Conservation (phyloP, 1,140 invertebrate species). For the Brachionus plicatilis region DNA sequence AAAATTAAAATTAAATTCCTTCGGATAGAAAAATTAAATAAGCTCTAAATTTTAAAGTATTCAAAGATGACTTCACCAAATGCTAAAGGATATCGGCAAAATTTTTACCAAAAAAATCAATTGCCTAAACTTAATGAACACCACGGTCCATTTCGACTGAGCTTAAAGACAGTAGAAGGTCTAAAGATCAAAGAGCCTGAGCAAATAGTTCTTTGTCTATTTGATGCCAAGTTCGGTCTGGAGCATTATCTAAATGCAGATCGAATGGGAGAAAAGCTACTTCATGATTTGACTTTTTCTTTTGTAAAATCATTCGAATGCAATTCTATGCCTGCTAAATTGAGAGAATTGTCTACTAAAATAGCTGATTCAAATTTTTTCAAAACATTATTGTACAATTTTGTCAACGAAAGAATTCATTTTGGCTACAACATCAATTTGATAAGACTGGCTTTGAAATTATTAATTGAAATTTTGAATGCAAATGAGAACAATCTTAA, state of each 20-base stretch:
- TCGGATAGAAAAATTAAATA: too few species aligned
- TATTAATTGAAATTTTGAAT: background rate
- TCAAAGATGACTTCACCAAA: too few species aligned
- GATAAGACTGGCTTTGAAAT: background rate
- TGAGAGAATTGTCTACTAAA: background rate
- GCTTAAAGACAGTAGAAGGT: background rate
- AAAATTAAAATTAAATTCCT: too few species aligned
- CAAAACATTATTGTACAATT: background rate
- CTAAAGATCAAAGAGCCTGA: background rate
- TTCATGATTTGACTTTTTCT: background rate
- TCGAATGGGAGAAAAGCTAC: background rate
- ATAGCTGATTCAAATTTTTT: background rate
- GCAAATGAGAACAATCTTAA: background rate
- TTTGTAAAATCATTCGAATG: background rate
- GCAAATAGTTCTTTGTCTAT: background rate
- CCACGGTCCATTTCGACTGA: background rate
- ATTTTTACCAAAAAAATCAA: background rate
- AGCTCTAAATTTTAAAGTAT: too few species aligned
- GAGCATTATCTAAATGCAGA: slow-evolving; percentile 4
- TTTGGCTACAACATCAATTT: background rate
- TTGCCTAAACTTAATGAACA: background rate
- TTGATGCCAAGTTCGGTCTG: background rate
- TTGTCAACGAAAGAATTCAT: background rate
- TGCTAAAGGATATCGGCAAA: too few species aligned
- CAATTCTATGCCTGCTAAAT: background rate